Evolutionary conservation across 2,888 invertebrate genomes (phyloP), one percentile per base, ranked within the genome.

Genomic region (Ormyrus labotus): DNA sequence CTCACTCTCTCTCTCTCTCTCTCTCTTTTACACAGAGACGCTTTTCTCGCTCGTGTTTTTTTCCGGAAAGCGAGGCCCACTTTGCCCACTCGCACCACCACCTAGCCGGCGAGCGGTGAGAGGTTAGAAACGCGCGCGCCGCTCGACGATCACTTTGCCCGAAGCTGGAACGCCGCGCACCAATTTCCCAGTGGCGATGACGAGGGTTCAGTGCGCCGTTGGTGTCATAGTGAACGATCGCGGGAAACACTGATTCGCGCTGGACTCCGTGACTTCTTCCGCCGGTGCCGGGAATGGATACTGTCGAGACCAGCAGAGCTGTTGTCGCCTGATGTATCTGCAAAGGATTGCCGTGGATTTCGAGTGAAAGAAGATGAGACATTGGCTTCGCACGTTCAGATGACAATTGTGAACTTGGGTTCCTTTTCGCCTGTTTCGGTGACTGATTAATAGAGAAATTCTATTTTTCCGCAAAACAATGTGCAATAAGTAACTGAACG

Each of bases 341-440:
- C 19, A 19, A 19, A 55, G 6, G 8, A 50, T 64, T 0, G 19
- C 19, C 60, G 60, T 50, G 3, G 5, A 10, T 34, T 34, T 34
- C 45, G 6, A 53, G 68, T 55, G 55, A 65, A 19, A 45, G 55
- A 68, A 53, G 13, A 68, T 68, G 68, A 68, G 2, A 55, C 10
- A 11, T 34, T 19, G 53, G 4, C 19, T 45, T 6, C 19, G 11
- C 45, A 11, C 6, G n/a, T 55, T 53, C 34, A 68, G 68, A 68
- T 68, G 51, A 55, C 55, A 11, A 2, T 68, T 11, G 45, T 45
- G 7, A 55, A 53, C 48, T 6, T 19, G 19, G 19, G 1, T 19
- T 19, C 19, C 19, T 19, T 19, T 2, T 19, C 19, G 19, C 19
- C 19, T 19, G 19, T 19, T 19, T 19, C 19, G 2, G 19, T 19